phyloP scores from a whole-genome alignment of 2,113 vertebrate species.

The Muntiacus muntjak region DNA sequence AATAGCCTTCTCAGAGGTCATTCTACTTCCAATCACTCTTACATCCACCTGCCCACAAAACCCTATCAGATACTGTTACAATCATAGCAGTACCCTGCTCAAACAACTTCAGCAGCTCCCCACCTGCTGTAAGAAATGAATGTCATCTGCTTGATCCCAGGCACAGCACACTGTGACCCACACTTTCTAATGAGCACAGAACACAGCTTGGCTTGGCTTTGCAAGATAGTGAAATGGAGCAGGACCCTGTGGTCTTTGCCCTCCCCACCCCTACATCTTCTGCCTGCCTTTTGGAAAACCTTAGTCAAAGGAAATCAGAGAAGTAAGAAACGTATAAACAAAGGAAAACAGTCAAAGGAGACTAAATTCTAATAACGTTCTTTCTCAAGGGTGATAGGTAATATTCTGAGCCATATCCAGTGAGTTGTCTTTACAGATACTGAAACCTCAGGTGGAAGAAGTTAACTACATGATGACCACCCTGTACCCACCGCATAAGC shows the following conservation, averaged over 20 bases:
- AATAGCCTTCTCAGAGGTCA: not conserved
- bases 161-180: not conserved
- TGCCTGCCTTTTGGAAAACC: not conserved
- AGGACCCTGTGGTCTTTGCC: not conserved
- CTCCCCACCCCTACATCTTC: not conserved
- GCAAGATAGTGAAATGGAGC: not conserved
- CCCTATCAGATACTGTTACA: not conserved
- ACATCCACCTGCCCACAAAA: not conserved
- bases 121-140: not conserved
- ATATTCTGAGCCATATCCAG: not conserved
- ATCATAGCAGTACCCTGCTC: not conserved
- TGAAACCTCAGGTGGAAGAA: not conserved
- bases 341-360: not conserved
- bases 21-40: not conserved
- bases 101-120: not conserved
- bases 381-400: not conserved
- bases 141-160: not conserved
- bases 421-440: not conserved
- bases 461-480: not conserved
- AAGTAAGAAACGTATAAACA: not conserved
- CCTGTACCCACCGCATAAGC: not conserved
- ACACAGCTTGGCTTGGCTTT: not conserved
- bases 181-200: not conserved
- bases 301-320: not conserved
- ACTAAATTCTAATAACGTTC: not conserved